phyloP scores from a whole-genome alignment of 2,797 vertebrate genomes.

The Tragelaphus eurycerus region DNA sequence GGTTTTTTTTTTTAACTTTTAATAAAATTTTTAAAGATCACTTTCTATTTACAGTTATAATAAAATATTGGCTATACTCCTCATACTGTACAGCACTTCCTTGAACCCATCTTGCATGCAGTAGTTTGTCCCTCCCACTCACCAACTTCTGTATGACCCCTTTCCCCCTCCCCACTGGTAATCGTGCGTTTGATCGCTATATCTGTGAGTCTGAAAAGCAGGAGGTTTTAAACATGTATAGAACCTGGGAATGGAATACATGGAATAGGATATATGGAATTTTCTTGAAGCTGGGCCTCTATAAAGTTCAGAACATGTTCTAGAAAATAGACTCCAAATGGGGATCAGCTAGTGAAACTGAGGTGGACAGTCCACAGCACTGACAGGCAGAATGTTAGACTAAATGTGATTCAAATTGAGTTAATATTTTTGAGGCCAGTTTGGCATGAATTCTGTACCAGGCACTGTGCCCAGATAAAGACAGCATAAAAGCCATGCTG shows the following conservation, averaged over 20 bases:
- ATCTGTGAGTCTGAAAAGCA: neutral
- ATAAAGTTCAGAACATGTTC: neutral
- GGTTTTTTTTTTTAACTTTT: neutral
- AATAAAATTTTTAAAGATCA: neutral
- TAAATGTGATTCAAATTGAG: neutral
- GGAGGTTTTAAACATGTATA: neutral
- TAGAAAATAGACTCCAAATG: neutral
- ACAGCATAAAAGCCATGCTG: neutral
- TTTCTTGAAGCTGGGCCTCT: neutral
- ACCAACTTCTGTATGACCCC: neutral
- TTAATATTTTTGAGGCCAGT: neutral
- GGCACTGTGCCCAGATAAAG: neutral
- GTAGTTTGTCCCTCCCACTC: neutral
- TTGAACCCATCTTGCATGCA: neutral
- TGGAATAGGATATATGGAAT: neutral
- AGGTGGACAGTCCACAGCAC: neutral
- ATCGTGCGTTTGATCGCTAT: neutral
- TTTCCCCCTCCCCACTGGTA: neutral
- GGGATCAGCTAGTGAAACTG: neutral
- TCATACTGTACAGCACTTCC: neutral
- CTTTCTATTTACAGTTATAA: neutral
- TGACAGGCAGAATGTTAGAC: neutral
- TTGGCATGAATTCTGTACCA: neutral
- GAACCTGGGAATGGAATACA: neutral
- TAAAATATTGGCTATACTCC: neutral